Evolutionary conservation across 2,113 vertebrate genomes (phyloP), one percentile per base, ranked within the genome.

Genomic region (Herpailurus yagouaroundi): DNA sequence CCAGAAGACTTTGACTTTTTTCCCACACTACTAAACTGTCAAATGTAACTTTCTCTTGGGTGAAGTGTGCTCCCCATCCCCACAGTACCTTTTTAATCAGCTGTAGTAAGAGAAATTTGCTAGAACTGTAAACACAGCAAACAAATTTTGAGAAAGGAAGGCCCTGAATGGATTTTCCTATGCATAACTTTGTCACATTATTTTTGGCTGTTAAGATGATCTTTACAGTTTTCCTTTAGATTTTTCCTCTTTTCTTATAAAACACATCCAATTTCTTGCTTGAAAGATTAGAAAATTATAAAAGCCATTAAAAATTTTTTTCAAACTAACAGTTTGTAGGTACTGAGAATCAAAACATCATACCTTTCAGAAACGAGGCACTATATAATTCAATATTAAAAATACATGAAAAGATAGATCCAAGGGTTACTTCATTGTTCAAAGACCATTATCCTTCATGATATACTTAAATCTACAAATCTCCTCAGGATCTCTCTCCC

Each of bases 221-320:
- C 82, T 95, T 63, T 50, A 77, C 9, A 63, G 12, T 94, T 90
- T 83, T 19, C 63, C 86, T 96, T 93, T 13, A 69, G 33, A 33
- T 36, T 83, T 83, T 84, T 69, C 50, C 23, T 71, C 18, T 57
- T 81, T 85, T 76, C 31, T 48, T 74, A 89, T 21, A 92, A 94
- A 92, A 85, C 18, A n/a, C 9, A 91, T 52, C 16, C 90, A 60
- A 94, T 97, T 88, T 95, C 76, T 91, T 97, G 6, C 15, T 29
- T 94, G 14, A 5, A 94, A 95, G 29, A 86, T 86, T 14, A 94
- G 69, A 96, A 94, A 92, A 71, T 52, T 33, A 68, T 4, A 90
- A 19, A 91, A 79, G 16, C 73, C 57, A 87, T 71, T 84, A 71
- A 95, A 89, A 48, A n/a, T 5, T 7, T 2, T 29, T 55, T 85